Percentiles rank a stretch among this genome's conserved stretches.
Conservation (phyloP, 2,888 invertebrate species). For the Heliconius ismenius region DNA sequence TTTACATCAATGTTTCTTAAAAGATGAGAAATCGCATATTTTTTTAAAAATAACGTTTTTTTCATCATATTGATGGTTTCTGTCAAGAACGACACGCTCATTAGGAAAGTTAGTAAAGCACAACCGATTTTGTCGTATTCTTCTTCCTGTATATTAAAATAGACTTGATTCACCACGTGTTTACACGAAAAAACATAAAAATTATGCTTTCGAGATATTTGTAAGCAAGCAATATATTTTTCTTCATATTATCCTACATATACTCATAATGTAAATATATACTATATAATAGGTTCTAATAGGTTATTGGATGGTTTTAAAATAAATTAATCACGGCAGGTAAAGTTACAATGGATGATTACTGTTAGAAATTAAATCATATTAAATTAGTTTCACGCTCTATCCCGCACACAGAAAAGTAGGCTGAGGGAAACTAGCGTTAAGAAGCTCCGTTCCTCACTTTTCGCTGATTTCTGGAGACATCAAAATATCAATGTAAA, state of each 20-base stretch:
- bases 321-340: too few relatives aligned
- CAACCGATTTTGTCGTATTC: conserved; percentile 4
- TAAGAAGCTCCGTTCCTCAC: too few relatives aligned
- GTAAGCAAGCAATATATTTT: not conserved
- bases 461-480: too few relatives aligned
- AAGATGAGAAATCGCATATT: not conserved
- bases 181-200: not conserved
- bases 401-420: too few relatives aligned
- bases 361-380: too few relatives aligned
- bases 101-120: conserved; percentile 18
- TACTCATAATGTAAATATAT: too few relatives aligned
- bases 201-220: not conserved
- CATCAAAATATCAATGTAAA: too few relatives aligned
- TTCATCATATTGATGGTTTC: conserved; percentile 20
- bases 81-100: conserved; percentile 27
- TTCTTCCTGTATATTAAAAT: conserved; percentile 2
- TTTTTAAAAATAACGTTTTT: not conserved
- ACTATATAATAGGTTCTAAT: too few relatives aligned
- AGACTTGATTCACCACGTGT: not conserved
- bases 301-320: not conserved
- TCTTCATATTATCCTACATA: too few relatives aligned
- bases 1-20: not conserved
- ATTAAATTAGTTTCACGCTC: too few relatives aligned
- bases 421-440: too few relatives aligned
- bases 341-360: too few relatives aligned